Conservation (phyloP, 2,888 invertebrate genomes). For the Thymelicus acteon region DNA sequence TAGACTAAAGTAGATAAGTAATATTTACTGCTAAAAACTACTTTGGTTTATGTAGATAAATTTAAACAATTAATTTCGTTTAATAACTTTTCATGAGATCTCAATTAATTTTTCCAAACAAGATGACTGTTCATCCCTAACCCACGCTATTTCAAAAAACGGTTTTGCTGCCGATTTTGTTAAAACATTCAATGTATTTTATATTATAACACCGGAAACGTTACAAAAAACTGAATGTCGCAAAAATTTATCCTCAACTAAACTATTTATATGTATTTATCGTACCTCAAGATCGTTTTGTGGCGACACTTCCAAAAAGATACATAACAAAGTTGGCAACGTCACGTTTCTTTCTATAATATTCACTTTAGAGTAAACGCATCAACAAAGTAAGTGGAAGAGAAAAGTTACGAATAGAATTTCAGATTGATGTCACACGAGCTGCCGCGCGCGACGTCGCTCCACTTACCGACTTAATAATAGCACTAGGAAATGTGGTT, state of each 20-base stretch:
- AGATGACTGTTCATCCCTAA: no score
- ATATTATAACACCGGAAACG: no score
- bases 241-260: not conserved
- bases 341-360: slow-evolving; percentile 11
- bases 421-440: slow-evolving; percentile 4
- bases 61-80: no score
- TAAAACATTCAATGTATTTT: no score
- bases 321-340: slow-evolving; percentile 13
- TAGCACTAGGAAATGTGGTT: not conserved
- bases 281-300: slow-evolving; percentile 1
- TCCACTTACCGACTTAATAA: not conserved
- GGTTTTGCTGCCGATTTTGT: no score
- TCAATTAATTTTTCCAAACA: no score
- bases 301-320: slow-evolving; percentile 4
- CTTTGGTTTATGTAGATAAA: no score
- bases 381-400: slow-evolving; percentile 12
- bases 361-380: slow-evolving; percentile 5
- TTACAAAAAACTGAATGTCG: no score
- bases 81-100: no score
- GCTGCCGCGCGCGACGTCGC: not conserved
- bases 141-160: no score
- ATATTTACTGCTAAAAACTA: no score
- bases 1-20: no score
- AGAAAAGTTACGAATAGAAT: slow-evolving; percentile 7
- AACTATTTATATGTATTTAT: not conserved